These are phyloP conservation scores for Myotis vivesi DNA, from an alignment of 2,797 vertebrate genomes.

Conservation along the genomic window DNA sequence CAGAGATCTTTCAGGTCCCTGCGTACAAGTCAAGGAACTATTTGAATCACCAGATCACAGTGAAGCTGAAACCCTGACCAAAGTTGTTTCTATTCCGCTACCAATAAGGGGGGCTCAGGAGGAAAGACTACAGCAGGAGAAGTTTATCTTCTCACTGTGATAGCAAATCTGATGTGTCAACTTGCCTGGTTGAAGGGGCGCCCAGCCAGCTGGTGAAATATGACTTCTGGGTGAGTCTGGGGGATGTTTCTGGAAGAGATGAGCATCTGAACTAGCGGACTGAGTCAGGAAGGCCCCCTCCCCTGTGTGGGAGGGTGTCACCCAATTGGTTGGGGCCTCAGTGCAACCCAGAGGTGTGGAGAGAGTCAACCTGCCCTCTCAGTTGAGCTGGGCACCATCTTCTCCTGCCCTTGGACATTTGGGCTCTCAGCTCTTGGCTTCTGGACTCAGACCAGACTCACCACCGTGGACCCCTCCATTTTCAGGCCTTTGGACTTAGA, in stretches of 20 bases:
- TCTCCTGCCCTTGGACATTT: neutral
- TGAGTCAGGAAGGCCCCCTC: neutral
- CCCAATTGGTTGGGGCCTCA: too few relatives aligned
- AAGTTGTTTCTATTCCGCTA: neutral
- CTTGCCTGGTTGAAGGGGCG: neutral
- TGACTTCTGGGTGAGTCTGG: neutral
- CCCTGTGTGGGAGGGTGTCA: neutral
- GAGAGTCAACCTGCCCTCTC: neutral
- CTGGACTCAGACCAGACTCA: neutral
- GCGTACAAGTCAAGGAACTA: neutral
- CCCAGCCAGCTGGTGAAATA: neutral
- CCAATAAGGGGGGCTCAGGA: neutral
- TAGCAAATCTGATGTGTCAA: neutral
- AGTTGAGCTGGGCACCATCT: neutral
- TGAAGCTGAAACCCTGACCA: neutral
- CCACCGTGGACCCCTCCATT: rapidly evolving
- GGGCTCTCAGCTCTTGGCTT: neutral
- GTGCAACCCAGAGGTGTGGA: neutral
- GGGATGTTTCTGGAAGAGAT: neutral
- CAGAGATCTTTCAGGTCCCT: neutral
- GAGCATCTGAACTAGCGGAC: neutral
- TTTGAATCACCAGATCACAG: neutral
- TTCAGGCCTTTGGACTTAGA: neutral
- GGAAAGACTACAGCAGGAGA: neutral
- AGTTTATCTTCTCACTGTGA: neutral